phyloP scores from a whole-genome alignment of 2,797 vertebrate genomes.

The Sebastes steindachneri region DNA sequence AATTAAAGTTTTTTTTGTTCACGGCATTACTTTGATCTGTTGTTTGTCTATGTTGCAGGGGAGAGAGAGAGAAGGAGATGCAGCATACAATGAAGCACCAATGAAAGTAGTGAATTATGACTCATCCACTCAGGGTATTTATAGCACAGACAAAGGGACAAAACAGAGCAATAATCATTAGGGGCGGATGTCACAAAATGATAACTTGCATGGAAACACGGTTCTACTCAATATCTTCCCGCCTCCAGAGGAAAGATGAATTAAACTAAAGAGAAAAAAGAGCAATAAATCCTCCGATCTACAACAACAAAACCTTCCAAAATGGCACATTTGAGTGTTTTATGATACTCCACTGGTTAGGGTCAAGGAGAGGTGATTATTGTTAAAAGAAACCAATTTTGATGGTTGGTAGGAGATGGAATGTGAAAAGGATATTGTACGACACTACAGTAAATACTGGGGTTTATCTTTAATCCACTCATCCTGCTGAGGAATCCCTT shows the following conservation, averaged over 20 bases:
- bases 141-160: slow-evolving; percentile 27
- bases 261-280: background rate
- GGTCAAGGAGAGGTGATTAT: background rate
- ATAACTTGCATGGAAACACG: background rate
- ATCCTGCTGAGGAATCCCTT: background rate
- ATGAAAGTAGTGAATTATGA: slow-evolving; percentile 25
- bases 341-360: background rate
- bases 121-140: slow-evolving; percentile 46
- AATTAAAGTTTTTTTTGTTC: background rate
- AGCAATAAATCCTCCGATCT: background rate
- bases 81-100: background rate
- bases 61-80: background rate
- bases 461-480: background rate
- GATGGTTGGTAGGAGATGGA: no score
- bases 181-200: background rate
- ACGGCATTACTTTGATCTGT: background rate
- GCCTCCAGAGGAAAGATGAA: background rate
- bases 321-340: background rate
- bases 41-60: no score
- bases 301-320: background rate
- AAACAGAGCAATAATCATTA: slow-evolving; percentile 12
- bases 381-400: background rate
- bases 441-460: background rate
- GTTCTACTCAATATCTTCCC: background rate
- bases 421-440: background rate